phyloP scores from a whole-genome alignment of 2,797 vertebrate genomes.

The Toxotes lorentzi region DNA sequence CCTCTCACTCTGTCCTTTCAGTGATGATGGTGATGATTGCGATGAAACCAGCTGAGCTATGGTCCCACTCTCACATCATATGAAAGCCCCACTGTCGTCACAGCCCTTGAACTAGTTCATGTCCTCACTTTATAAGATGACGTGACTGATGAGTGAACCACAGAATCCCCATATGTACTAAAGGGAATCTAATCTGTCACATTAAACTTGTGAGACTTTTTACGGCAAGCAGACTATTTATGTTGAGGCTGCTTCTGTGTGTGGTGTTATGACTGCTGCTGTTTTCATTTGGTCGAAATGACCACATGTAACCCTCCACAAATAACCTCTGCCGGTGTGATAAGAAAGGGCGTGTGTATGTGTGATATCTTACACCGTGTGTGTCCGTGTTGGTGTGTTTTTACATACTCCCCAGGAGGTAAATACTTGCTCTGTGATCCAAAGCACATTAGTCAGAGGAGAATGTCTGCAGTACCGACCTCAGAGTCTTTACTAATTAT shows the following conservation, averaged over 20 bases:
- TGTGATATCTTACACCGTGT: slow-evolving; percentile 26
- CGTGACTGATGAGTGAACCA: slow-evolving; percentile 40
- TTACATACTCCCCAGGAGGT: slow-evolving; percentile 59
- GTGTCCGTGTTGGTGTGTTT: slow-evolving; percentile 36
- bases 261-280: slow-evolving; percentile 50
- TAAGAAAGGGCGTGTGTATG: slow-evolving; percentile 36
- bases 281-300: slow-evolving; percentile 52
- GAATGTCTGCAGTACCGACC: slow-evolving; percentile 39
- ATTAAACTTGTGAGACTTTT: slow-evolving; percentile 60
- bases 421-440: slow-evolving; percentile 53
- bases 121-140: slow-evolving; percentile 47
- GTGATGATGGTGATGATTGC: slow-evolving; percentile 20
- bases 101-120: slow-evolving; percentile 33
- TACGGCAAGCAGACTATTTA: slow-evolving; percentile 67
- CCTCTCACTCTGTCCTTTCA: slow-evolving; percentile 1
- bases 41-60: slow-evolving; percentile 5
- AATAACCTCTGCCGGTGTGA: slow-evolving; percentile 61
- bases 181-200: slow-evolving; percentile 68
- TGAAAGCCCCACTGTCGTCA: slow-evolving; percentile 32
- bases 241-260: slow-evolving; percentile 62
- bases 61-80: slow-evolving; percentile 27
- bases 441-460: slow-evolving; percentile 48
- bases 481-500: slow-evolving; percentile 41
- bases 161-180: slow-evolving; percentile 52
- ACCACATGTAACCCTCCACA: slow-evolving; percentile 41